These are phyloP conservation scores for Gadus macrocephalus DNA, from an alignment of 2,113 vertebrate species.

Conservation along the genomic window DNA sequence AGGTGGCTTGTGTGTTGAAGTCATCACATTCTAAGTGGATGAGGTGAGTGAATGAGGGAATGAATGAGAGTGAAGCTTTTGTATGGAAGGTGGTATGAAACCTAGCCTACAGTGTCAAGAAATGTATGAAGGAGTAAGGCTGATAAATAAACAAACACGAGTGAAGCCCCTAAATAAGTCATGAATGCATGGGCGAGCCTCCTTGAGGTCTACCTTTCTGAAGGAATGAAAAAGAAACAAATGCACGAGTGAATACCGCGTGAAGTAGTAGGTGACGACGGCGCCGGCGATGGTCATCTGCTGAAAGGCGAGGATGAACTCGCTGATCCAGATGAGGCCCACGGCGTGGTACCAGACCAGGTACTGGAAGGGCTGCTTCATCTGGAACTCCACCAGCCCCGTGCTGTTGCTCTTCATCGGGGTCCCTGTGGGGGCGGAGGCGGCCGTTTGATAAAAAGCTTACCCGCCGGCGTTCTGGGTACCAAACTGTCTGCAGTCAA, in stretches of 20 bases:
- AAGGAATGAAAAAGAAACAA: background rate
- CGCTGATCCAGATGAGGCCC: slow-evolving; percentile 97
- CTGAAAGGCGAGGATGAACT: slow-evolving; percentile 96
- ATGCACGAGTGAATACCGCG: background rate
- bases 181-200: background rate
- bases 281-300: slow-evolving; percentile 97
- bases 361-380: slow-evolving; percentile 84
- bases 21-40: no score
- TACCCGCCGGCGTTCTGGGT: no score
- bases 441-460: no score
- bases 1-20: no score
- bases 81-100: no score
- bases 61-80: no score
- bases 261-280: slow-evolving; percentile 97
- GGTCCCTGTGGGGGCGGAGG: slow-evolving; percentile 68
- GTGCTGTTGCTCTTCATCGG: slow-evolving; percentile 78
- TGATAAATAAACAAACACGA: background rate
- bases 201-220: background rate
- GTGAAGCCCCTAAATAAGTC: background rate
- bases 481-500: no score
- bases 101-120: background rate
- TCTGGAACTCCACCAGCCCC: slow-evolving; percentile 81
- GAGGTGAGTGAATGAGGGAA: no score
- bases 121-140: background rate
- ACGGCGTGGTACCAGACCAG: slow-evolving; percentile 94